Evolutionary conservation across 2,113 vertebrate genomes (phyloP).

Genomic region (Microcebus griseorufus): DNA sequence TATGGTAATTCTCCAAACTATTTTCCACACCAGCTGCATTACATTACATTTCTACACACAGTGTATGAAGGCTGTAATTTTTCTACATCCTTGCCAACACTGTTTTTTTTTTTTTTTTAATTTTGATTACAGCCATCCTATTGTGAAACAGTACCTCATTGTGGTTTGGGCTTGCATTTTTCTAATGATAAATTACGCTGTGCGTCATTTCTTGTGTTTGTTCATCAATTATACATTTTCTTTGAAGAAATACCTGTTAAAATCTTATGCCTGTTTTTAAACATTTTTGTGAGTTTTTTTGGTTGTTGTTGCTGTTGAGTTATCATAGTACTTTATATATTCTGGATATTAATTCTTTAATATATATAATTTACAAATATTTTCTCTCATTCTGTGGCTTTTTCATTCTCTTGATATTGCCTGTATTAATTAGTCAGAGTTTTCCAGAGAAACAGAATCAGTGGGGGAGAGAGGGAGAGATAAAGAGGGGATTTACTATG

Average conservation of each 20-base stretch:
- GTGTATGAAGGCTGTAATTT: not conserved
- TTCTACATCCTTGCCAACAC: not conserved
- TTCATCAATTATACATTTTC: not conserved
- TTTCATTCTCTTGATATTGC: not conserved
- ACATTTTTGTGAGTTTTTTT: not conserved
- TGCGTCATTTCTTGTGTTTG: not conserved
- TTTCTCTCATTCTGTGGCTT: not conserved
- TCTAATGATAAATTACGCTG: not conserved
- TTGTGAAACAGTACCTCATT: not conserved
- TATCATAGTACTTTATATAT: not conserved
- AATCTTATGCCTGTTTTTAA: not conserved
- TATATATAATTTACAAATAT: not conserved
- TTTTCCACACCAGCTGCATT: not conserved
- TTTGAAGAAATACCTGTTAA: not conserved
- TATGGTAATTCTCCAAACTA: not conserved
- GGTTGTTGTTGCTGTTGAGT: not conserved
- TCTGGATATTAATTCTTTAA: not conserved
- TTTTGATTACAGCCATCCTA: not conserved
- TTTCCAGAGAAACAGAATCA: not conserved
- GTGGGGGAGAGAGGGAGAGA: not conserved
- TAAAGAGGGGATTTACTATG: not conserved
- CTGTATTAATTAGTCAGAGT: not conserved
- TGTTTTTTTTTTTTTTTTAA: not conserved
- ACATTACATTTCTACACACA: not conserved
- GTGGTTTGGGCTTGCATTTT: not conserved